Conservation (phyloP, 2,113 vertebrate species). For the Oceanites oceanicus region DNA sequence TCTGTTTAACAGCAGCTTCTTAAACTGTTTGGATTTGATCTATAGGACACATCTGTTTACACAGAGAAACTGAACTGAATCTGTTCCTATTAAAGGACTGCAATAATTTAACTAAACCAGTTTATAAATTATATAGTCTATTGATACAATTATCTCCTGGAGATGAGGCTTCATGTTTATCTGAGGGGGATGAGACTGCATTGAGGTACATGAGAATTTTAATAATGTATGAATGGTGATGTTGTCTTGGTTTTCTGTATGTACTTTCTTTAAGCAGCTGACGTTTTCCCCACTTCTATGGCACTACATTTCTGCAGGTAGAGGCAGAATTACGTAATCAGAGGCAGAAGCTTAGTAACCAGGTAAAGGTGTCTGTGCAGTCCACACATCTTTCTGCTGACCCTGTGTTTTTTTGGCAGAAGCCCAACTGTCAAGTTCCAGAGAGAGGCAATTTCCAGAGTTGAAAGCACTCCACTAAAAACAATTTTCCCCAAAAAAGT, state of each 20-base stretch:
- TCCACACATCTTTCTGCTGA: background rate
- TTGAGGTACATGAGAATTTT: background rate
- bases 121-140: background rate
- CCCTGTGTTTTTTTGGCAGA: background rate
- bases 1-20: background rate
- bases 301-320: background rate
- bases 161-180: background rate
- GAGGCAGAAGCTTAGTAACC: background rate
- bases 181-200: background rate
- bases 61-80: background rate
- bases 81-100: background rate
- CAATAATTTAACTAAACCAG: background rate
- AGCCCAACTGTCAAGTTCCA: background rate
- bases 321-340: background rate
- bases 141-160: background rate
- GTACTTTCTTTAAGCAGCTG: background rate
- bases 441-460: background rate
- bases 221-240: background rate
- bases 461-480: background rate
- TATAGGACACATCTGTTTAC: background rate
- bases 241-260: background rate
- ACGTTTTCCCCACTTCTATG: background rate
- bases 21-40: background rate
- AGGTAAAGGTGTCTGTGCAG: background rate
- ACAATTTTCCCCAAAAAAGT: fast-evolving